Percentiles rank a stretch among this genome's conserved stretches.
These are phyloP conservation scores for Muschampia plurimacula DNA, from an alignment of 2,888 invertebrate species.

Conservation along the genomic window DNA sequence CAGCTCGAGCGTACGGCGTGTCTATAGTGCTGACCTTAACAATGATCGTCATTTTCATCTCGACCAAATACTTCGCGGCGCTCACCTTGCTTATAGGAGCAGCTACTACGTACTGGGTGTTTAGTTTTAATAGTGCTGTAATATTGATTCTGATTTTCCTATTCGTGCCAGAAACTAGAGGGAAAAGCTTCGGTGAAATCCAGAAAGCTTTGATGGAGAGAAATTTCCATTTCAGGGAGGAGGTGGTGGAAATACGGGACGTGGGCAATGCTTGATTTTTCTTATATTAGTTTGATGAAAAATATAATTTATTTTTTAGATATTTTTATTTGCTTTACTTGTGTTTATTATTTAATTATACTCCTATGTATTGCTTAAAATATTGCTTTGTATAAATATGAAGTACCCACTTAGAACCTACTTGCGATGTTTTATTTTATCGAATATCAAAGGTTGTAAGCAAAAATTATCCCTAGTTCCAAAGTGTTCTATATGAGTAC, in stretches of 20 bases:
- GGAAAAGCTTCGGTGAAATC: conserved; percentile 67
- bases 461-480: too few species aligned
- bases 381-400: too few species aligned
- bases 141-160: conserved; percentile 53
- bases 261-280: not conserved
- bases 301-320: too few species aligned
- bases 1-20: conserved; percentile 58
- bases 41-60: conserved; percentile 52
- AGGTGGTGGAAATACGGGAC: not conserved
- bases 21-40: conserved; percentile 48
- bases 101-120: conserved; percentile 60
- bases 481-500: too few species aligned
- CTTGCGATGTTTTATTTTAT: too few species aligned
- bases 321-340: too few species aligned
- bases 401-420: too few species aligned
- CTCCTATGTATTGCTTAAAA: too few species aligned
- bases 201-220: conserved; percentile 56
- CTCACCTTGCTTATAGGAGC: conserved; percentile 57
- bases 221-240: conserved; percentile 11
- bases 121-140: conserved; percentile 53
- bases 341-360: too few species aligned
- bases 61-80: conserved; percentile 59
- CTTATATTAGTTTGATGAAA: not conserved
- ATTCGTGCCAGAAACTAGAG: conserved; percentile 71
- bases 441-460: too few species aligned